Evolutionary conservation across 2,113 vertebrate species (phyloP), one percentile per base, ranked within the genome.

Genomic region (Pluvialis apricaria): DNA sequence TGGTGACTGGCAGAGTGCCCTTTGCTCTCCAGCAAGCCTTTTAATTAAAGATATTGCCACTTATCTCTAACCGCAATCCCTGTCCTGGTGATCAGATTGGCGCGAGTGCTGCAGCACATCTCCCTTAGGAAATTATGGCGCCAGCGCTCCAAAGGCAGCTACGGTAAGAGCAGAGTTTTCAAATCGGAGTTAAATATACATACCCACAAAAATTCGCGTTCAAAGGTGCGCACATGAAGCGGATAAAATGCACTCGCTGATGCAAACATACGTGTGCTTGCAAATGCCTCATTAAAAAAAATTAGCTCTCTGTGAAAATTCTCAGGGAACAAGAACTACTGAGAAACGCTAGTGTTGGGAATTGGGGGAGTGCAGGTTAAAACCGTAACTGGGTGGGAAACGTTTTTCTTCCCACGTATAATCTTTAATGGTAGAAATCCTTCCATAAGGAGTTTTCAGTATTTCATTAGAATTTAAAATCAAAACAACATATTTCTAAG

Each of bases 31-130:
- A 94, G 66, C 62, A 61, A 72, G 38, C 7, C 70, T 94, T 92
- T 90, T 87, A 85, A 95, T 96, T 88, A 85, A 94, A 94, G 95
- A 84, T 62, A 75, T 32, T 49, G 44, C 57, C 82, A 18, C 40
- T 83, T 89, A 89, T 94, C 96, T 92, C 82, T 25, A 22, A 44
- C 66, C 89, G 6, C 90, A 76, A 51, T 76, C 77, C 1, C 6
- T 42, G 58, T 77, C 49, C 47, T 3, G 7, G 26, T 11, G 49
- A 71, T 90, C 65, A 34, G 51, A 76, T 70, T 11, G 73, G 64
- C 82, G 42, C 22, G 1, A 60, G 75, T 1, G 42, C 40, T 54
- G n/a, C 40, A 13, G 78, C 47, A 22, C 47, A 40, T n/a, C 70
- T 80, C 85, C 82, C 86, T n/a, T 9, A 78, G 81, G 95, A 93